phyloP scores from a whole-genome alignment of 2,113 vertebrate genomes.

The Psilopsiagon aymara region DNA sequence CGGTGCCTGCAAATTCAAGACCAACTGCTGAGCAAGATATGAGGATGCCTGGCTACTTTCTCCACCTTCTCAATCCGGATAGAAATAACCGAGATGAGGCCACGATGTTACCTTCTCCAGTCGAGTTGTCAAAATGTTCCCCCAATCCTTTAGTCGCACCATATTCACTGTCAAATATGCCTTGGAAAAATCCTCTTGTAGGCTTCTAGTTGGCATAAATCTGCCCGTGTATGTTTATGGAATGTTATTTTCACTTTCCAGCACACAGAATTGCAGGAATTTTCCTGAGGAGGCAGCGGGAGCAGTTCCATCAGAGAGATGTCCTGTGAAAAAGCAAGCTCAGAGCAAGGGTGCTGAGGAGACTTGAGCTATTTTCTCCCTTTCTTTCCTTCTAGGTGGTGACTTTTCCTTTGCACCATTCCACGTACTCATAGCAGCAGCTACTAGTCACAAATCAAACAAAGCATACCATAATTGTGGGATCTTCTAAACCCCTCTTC shows the following conservation, averaged over 20 bases:
- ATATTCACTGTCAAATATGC: neutral
- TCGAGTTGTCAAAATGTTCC: neutral
- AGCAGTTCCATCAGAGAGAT: neutral
- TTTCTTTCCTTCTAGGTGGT: neutral
- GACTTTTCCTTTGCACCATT: neutral
- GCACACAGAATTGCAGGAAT: neutral
- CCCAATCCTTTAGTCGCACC: neutral
- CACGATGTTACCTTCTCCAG: neutral
- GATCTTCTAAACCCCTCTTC: neutral
- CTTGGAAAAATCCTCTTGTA: neutral
- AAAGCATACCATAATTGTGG: neutral
- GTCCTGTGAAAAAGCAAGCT: neutral
- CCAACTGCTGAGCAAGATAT: conserved; percentile 15
- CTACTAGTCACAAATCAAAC: neutral
- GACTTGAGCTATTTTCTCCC: neutral
- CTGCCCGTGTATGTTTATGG: neutral
- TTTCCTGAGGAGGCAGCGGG: conserved; percentile 15
- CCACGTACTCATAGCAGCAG: neutral
- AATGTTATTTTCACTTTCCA: conserved; percentile 21
- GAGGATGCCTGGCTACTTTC: conserved; percentile 5
- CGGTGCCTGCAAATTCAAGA: neutral
- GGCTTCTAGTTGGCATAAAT: neutral
- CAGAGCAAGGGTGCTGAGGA: neutral
- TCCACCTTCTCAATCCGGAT: neutral
- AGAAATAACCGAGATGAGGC: neutral